Evolutionary conservation across 1,140 invertebrate genomes (phyloP), one percentile per base, ranked within the genome.

Genomic region (Odontomachus brunneus): DNA sequence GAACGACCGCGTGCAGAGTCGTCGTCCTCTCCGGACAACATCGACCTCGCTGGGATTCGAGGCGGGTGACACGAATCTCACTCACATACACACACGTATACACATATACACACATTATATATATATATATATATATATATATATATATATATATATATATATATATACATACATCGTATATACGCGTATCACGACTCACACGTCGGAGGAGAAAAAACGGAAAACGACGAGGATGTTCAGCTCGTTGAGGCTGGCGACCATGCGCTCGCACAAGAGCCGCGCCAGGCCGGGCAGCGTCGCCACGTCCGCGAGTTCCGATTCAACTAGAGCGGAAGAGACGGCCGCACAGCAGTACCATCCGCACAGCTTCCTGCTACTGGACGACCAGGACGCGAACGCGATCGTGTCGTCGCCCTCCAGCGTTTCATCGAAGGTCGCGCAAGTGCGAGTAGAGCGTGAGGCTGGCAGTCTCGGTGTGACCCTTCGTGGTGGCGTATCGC

Each of bases 401-500:
- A 63, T 67, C 1, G 95, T 96, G 94, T 85, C 96, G 94, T 91
- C 96, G 94, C 88, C 93, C 95, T 90, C 89, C 1, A 96, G 96
- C 87, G 96, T 97, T 14, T 96, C 96, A 24, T 96, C 96, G 33
- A 97, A 97, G 91, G 94, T 97, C 73, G 96, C 96, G 0, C 96
- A 97, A 88, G 96, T 97, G 5, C 95, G 96, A 0, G 95, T 98
- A 38, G 97, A 98, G 91, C 96, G 97, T 88, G 97, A 98, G 60
- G 96, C 96, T 62, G 97, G 97, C 2, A 98, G 97, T 55, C 96
- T 98, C 66, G 98, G 98, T 0, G 96, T 99, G 49, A 99, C 97
- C 2, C 94, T 99, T 26, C 94, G 98, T 33, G 97, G 97, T 0
- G 98, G 98, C 1, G 95, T 96, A 29, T 95, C 95, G 2, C 95